phyloP scores from a whole-genome alignment of 2,888 invertebrate species.

The Pasiphila rectangulata region DNA sequence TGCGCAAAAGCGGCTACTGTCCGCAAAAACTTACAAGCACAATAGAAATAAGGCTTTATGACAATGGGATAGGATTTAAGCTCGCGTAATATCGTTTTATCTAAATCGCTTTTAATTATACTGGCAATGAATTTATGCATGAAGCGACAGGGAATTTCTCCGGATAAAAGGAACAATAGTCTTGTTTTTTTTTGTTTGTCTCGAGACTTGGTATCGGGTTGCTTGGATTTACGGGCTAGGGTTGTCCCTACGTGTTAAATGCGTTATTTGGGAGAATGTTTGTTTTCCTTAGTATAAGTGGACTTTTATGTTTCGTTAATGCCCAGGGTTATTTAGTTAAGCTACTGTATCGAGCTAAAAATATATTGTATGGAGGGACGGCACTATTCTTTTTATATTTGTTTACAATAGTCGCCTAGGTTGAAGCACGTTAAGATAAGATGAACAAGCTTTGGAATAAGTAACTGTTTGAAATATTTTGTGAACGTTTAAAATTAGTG shows the following conservation, averaged over 20 bases:
- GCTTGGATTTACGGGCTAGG: conserved; percentile 55
- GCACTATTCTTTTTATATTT: no score
- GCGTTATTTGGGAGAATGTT: conserved; percentile 17
- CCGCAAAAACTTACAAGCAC: conserved; percentile 49
- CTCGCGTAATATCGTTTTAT: conserved; percentile 38
- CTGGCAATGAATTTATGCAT: conserved; percentile 78
- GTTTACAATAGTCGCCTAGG: no score
- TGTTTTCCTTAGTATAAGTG: conserved; percentile 25
- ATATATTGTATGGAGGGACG: no score
- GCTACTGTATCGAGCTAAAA: conserved; percentile 7
- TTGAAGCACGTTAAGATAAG: no score
- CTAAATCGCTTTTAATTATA: conserved; percentile 64
- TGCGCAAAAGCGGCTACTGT: conserved; percentile 55
- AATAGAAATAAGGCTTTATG: conserved; percentile 46
- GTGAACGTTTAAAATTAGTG: no score
- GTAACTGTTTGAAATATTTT: no score
- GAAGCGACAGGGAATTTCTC: conserved; percentile 66
- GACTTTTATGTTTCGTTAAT: conserved; percentile 21
- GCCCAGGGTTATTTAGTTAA: conserved; percentile 12
- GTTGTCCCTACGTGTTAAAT: conserved; percentile 35
- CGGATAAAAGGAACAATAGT: conserved; percentile 76
- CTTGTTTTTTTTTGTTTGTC: conserved; percentile 48
- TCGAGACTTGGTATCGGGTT: conserved; percentile 56
- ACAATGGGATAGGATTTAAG: conserved; percentile 37
- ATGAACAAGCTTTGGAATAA: no score